phyloP scores from a whole-genome alignment of 2,888 invertebrate species.

The Limnephilus auricula region DNA sequence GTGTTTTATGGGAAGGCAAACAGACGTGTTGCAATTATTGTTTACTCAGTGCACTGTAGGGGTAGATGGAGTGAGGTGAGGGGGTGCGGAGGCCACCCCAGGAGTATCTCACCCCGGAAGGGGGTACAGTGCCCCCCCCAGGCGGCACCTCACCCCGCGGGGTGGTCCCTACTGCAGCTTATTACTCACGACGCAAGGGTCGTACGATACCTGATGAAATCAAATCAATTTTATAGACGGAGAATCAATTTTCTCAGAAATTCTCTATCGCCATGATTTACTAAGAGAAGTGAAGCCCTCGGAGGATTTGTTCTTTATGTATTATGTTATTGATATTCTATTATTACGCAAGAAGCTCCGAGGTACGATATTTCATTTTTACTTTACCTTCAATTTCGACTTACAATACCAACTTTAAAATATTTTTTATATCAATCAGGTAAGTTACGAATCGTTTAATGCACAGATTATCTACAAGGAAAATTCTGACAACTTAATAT shows the following conservation, averaged over 20 bases:
- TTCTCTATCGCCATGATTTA: slow-evolving; percentile 32
- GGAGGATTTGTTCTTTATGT: not conserved
- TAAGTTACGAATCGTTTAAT: not conserved
- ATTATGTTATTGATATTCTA: not conserved
- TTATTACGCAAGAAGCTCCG: not conserved
- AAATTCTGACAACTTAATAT: not conserved
- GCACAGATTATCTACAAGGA: not conserved
- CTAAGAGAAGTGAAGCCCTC: not conserved
- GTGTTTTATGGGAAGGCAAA: slow-evolving; percentile 63
- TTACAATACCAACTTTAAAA: not conserved
- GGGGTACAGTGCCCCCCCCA: not conserved
- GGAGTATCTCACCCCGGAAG: not conserved
- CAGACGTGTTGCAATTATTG: slow-evolving; percentile 64
- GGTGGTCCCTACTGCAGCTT: slow-evolving; percentile 15
- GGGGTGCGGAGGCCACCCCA: not conserved
- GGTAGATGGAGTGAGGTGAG: not conserved
- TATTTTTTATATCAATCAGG: not conserved
- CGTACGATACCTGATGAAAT: slow-evolving; percentile 37
- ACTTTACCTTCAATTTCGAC: not conserved
- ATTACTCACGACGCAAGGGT: slow-evolving; percentile 38
- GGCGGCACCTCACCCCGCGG: not conserved
- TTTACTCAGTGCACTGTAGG: slow-evolving; percentile 46
- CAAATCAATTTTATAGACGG: slow-evolving; percentile 41
- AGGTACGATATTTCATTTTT: not conserved
- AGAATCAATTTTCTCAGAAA: slow-evolving; percentile 4